A percentile compares a stretch with the other conserved stretches of the same genome.
Evolutionary conservation across 92 coral and sea anemone species (phyloP).

Genomic region (Montipora capitata): DNA sequence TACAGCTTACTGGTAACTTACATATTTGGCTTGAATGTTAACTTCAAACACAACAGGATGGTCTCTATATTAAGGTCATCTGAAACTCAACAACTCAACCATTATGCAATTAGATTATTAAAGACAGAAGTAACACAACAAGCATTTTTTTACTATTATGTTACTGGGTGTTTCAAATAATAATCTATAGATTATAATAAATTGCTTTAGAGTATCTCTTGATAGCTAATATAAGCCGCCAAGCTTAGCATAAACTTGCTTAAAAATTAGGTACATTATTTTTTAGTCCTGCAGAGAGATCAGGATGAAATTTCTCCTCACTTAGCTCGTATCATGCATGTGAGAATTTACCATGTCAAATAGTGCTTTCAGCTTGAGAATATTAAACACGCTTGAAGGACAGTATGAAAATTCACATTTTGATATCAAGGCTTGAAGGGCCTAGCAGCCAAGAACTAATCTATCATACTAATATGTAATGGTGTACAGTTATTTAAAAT

Average conservation of each 20-base stretch:
- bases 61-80: conserved; percentile 7
- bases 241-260: too few species aligned
- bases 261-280: too few species aligned
- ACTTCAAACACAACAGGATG: conserved; percentile 21
- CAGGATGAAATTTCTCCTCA: neutral
- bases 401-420: neutral
- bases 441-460: too few species aligned
- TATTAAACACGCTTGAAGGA: neutral
- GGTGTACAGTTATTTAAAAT: neutral
- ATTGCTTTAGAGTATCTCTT: too few species aligned
- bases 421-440: neutral
- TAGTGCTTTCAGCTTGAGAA: neutral
- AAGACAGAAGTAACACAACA: too few species aligned
- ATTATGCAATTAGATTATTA: neutral
- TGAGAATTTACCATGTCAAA: conserved; percentile 10
- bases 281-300: too few species aligned
- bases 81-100: neutral
- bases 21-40: conserved; percentile 24
- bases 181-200: too few species aligned
- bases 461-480: too few species aligned
- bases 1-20: conserved; percentile 21
- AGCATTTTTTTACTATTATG: too few species aligned
- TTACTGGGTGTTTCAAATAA: too few species aligned
- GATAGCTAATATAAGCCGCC: too few species aligned
- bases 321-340: neutral